A percentile compares a stretch with the other conserved stretches of the same genome.
phyloP scores from a whole-genome alignment of 2,113 vertebrate species.

The Otocyon megalotis region DNA sequence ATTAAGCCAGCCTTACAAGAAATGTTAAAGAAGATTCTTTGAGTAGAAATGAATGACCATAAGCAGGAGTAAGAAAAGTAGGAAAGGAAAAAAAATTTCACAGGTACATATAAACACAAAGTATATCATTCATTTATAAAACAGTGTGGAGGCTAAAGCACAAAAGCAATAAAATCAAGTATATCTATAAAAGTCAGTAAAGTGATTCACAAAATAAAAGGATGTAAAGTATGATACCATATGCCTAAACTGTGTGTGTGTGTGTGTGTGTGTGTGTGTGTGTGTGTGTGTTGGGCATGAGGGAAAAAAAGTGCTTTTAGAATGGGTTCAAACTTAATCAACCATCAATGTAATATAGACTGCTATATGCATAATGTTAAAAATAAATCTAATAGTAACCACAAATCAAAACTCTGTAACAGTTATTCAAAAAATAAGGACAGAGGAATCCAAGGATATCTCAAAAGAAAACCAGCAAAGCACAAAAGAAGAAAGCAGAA shows the following conservation, averaged over 20 bases:
- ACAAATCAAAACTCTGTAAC: neutral
- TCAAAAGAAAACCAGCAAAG: neutral
- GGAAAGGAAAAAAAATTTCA: neutral
- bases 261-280: neutral
- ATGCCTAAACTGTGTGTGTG: neutral
- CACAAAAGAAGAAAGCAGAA: neutral
- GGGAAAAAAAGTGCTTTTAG: neutral
- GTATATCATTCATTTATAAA: neutral
- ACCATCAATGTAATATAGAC: neutral
- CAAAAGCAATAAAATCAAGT: neutral
- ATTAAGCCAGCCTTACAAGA: neutral
- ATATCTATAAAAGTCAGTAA: neutral
- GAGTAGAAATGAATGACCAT: neutral
- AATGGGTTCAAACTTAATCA: neutral
- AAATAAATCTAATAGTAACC: neutral
- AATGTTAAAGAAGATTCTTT: neutral
- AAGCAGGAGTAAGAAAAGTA: neutral
- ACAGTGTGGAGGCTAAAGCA: neutral
- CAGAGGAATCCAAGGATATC: neutral
- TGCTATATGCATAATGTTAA: neutral
- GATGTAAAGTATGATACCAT: neutral
- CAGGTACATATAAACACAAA: neutral
- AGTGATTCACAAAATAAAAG: neutral
- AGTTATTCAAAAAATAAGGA: neutral
- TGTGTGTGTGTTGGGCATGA: neutral